Conservation (phyloP, 2,113 vertebrate species). For the Gadus chalcogrammus region DNA sequence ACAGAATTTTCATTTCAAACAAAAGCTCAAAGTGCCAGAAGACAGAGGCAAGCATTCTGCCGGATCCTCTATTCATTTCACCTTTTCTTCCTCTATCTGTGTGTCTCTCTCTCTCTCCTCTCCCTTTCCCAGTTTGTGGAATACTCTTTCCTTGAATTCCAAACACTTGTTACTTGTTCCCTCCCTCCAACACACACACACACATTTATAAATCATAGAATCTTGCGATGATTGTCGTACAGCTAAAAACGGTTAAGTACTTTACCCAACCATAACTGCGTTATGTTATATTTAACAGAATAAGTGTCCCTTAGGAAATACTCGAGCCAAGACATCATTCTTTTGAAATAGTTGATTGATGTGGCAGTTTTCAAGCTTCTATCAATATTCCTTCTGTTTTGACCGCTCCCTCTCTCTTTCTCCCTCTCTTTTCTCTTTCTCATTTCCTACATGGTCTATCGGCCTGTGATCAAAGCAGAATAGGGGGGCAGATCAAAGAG, state of each 20-base stretch:
- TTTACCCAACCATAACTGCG: no score
- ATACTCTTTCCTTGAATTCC: conserved; percentile 44
- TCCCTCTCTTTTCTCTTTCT: no score
- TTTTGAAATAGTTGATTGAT: conserved; percentile 14
- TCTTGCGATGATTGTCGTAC: conserved; percentile 34
- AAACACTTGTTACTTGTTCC: conserved; percentile 54
- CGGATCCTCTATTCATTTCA: conserved; percentile 21
- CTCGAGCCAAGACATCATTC: no score
- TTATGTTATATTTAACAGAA: no score
- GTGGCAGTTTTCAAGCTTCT: neutral
- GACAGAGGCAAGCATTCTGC: conserved; percentile 65
- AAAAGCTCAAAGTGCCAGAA: conserved; percentile 70
- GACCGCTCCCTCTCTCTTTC: conserved; percentile 1
- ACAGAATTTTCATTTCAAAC: conserved; percentile 78
- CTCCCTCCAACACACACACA: neutral
- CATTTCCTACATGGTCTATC: neutral
- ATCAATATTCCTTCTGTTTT: neutral
- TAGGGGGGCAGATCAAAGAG: no score
- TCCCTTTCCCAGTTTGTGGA: conserved; percentile 4
- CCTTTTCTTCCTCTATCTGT: neutral
- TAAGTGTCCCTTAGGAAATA: no score
- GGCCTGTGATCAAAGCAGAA: conserved; percentile 36
- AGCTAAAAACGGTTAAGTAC: no score
- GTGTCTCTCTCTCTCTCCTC: conserved; percentile 31
- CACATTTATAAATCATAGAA: conserved; percentile 14